Base-by-base conservation (phyloP, 2,797 vertebrate genomes). In the Phaenicophaeus curvirostris region DNA sequence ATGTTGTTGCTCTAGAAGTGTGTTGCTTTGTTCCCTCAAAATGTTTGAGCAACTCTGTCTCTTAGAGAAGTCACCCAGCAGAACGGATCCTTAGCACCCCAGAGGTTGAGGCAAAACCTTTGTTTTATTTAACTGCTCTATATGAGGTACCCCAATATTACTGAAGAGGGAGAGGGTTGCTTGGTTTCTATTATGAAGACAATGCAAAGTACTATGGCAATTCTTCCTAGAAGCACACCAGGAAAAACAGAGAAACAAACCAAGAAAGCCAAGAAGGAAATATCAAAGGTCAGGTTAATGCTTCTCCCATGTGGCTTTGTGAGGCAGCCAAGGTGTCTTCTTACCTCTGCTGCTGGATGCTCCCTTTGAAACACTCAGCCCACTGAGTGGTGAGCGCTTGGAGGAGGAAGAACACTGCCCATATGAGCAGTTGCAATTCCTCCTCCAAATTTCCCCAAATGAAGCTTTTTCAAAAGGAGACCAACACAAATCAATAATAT, bases 201-300 rank as follows among this genome's bases (percentile, higher is more conserved):
- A 78, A 48, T 2, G 10, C 15, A 59, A 78, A 75, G 18, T 1
- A 8, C n/a, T 66, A 55, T 54, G 39, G 51, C 0, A 0, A 33
- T n/a, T 46, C 24, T 48, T 78, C n/a, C 21, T 27, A 35, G 54
- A 13, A 73, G 28, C 50, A 67, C 58, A 67, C 5, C 30, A 59
- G 11, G 11, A 65, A 68, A 72, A 65, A 20, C 24, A 66, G 11
- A 55, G 24, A 74, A 79, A 50, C 13, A 73, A 83, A 30, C 19
- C 27, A 50, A 35, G 31, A 71, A 31, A 1, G 0, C 5, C 5
- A 15, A 63, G 37, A 85, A 66, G 31, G 31, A 82, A 77, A 48
- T 23, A 53, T 8, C 8, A 75, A 51, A 41, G 19, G n/a, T 46
- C 31, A 30, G 15, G 19, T n/a, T 39, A 54, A 30, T 1, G 7